phyloP scores from a whole-genome alignment of 2,888 invertebrate genomes.

The Tetheella fluctuosa region DNA sequence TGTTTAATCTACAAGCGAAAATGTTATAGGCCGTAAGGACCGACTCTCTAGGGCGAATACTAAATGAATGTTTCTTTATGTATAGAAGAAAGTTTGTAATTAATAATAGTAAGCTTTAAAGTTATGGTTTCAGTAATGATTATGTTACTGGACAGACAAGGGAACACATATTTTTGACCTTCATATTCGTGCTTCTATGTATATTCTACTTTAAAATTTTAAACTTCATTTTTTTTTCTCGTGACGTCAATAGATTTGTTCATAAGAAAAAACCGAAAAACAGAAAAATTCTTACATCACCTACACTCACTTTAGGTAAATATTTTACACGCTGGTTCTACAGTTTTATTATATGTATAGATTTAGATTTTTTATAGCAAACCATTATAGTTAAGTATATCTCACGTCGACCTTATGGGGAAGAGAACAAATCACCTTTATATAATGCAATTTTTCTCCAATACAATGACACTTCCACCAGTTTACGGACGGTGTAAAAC shows the following conservation, averaged over 20 bases:
- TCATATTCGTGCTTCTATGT: too few species aligned
- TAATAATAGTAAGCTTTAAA: not conserved
- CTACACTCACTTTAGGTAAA: too few species aligned
- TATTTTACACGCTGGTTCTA: too few species aligned
- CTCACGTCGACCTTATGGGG: conserved; percentile 39
- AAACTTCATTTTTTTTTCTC: not conserved
- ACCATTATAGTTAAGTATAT: conserved; percentile 33
- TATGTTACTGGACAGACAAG: not conserved
- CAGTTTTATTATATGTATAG: too few species aligned
- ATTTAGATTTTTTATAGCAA: not conserved
- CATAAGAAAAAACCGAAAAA: too few species aligned
- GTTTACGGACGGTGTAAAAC: conserved; percentile 76
- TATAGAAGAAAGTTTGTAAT: not conserved
- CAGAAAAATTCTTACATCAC: too few species aligned
- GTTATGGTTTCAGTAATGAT: too few species aligned
- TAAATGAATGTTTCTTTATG: not conserved
- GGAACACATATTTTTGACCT: not conserved
- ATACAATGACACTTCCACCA: conserved; percentile 60
- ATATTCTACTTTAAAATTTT: too few species aligned
- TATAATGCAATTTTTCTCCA: conserved; percentile 55
- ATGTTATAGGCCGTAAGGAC: conserved; percentile 35
- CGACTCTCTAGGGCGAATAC: conserved; percentile 11
- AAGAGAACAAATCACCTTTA: conserved; percentile 51
- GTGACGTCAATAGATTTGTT: not conserved
- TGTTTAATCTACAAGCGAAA: conserved; percentile 53